These are phyloP conservation scores for Miichthys miiuy DNA, from an alignment of 2,797 vertebrate species.

Conservation along the genomic window DNA sequence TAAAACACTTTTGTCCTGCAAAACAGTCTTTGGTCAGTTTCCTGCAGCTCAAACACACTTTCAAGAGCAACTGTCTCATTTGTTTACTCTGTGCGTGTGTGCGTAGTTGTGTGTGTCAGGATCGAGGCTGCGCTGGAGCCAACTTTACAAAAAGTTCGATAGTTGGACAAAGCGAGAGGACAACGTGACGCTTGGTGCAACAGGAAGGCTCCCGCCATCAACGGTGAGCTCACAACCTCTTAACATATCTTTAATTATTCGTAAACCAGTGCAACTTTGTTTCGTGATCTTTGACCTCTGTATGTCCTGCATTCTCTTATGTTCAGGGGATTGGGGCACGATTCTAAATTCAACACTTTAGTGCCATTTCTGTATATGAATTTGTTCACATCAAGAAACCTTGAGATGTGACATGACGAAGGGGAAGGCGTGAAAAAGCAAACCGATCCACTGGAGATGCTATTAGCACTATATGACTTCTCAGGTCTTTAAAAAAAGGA, in stretches of 20 bases:
- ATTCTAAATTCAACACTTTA: neutral
- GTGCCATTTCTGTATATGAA: neutral
- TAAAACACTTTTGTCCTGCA: neutral
- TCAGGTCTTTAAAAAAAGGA: neutral
- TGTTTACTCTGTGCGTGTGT: constrained; percentile 68
- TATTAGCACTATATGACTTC: neutral
- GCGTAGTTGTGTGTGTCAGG: constrained; percentile 45
- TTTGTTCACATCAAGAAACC: neutral
- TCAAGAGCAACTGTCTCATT: constrained; percentile 39
- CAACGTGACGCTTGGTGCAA: constrained; percentile 40
- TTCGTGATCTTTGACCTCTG: constrained; percentile 7
- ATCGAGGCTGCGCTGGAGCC: constrained; percentile 75
- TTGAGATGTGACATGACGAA: neutral
- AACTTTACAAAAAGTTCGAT: constrained; percentile 71
- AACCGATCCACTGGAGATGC: neutral
- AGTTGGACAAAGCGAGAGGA: constrained; percentile 69
- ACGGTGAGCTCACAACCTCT: constrained; percentile 73
- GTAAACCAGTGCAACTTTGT: neutral
- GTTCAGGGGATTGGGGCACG: neutral
- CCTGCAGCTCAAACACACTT: constrained; percentile 33
- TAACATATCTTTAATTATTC: neutral
- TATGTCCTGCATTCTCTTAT: neutral
- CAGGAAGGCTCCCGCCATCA: constrained; percentile 53
- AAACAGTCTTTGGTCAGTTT: constrained; percentile 38
- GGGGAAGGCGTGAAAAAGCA: neutral